Base-by-base conservation (phyloP, 2,113 vertebrate genomes). In the Protomyctophum bolini region DNA sequence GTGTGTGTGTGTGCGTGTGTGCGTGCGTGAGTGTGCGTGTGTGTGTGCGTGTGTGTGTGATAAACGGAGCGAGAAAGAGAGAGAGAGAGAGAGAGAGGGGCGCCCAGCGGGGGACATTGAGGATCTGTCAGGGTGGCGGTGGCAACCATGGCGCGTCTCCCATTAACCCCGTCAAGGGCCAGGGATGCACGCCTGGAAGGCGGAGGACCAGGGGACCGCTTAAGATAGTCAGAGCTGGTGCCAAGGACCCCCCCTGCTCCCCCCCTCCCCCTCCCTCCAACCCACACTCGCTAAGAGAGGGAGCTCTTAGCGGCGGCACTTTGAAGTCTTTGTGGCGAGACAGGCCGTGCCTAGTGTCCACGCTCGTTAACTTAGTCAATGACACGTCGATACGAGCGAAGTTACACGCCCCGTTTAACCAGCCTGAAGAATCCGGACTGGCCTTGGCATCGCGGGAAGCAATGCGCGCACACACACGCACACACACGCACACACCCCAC, bases 331-430 rank as follows among this genome's bases (percentile, higher is more conserved):
- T 91, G 90, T 89, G 84, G 70, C 7, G 55, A 70, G 85, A 72
- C 79, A 84, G 69, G 54, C 15, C 58, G 67, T 69, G 81, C 83
- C 86, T 90, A 83, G 86, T 75, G 87, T 88, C 87, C 86, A 87
- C 69, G 82, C 88, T 90, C 89, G 85, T 90, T 89, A 91, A 91
- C 89, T 91, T 76, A 70, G 80, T 88, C 90, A 86, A 81, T 89
- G 89, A 89, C 84, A 64, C 85, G 88, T 89, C 90, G 89, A 86
- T 86, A 80, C 76, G 81, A 84, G 77, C 46, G 70, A 89, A 87
- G 84, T 89, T 86, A 83, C 86, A 75, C 33, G 33, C 59, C 75
- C 70, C 57, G 77, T 82, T 89, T 76, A 41, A 84, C 73, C 70
- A 59, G 64, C 65, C 54, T 70, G 45, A 56, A 49, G 73, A 74